Percentiles rank a stretch among this genome's conserved stretches.
Conservation (phyloP, 2,113 vertebrate genomes). For the Sander lucioperca region DNA sequence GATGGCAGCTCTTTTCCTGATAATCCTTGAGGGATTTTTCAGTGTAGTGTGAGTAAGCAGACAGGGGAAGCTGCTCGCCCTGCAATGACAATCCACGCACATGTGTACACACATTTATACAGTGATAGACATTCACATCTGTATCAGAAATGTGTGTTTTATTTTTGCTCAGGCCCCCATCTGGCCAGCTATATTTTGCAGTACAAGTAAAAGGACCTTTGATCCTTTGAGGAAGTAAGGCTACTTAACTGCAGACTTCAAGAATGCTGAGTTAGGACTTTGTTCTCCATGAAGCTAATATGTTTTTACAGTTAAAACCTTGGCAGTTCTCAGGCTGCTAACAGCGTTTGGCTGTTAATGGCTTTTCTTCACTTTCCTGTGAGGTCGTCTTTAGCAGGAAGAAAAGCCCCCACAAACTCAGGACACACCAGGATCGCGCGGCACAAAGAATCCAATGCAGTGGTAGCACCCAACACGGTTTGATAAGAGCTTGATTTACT, state of each 20-base stretch:
- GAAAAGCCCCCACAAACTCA: neutral
- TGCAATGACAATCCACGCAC: neutral
- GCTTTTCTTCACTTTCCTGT: constrained; percentile 83
- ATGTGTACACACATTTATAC: neutral
- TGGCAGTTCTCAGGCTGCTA: neutral
- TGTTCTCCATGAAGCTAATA: constrained; percentile 64
- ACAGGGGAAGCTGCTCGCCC: neutral
- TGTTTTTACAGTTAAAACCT: constrained; percentile 39
- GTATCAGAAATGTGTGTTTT: neutral
- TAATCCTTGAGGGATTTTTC: neutral
- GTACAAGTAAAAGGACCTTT: constrained; percentile 68
- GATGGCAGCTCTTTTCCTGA: neutral
- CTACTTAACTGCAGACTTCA: constrained; percentile 13
- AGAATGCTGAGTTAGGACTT: constrained; percentile 55
- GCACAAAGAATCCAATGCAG: constrained; percentile 22
- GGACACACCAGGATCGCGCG: constrained; percentile 7
- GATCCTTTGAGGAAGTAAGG: constrained; percentile 65
- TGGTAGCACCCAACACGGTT: constrained; percentile 40
- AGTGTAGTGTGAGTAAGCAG: neutral
- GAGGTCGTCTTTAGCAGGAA: constrained; percentile 29
- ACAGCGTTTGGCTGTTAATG: constrained; percentile 59
- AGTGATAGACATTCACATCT: neutral
- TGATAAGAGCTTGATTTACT: constrained; percentile 47
- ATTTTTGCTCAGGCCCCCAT: constrained; percentile 50
- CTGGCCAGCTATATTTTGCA: constrained; percentile 43